Evolutionary conservation across 2,797 vertebrate species (phyloP).

Genomic region (Sebastes melanostomus): DNA sequence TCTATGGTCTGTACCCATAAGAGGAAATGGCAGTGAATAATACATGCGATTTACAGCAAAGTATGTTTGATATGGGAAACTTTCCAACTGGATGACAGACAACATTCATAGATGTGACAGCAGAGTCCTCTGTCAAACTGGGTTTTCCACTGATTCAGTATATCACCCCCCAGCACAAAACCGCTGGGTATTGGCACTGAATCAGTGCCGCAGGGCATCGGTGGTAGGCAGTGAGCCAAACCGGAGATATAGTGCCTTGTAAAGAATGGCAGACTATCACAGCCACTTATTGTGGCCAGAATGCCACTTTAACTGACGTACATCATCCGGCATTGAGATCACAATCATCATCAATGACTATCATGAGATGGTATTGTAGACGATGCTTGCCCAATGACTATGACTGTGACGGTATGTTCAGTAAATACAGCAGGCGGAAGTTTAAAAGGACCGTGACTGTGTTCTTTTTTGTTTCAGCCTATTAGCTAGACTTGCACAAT

Average conservation of each 20-base stretch:
- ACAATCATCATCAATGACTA: conserved; percentile 7
- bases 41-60: conserved; percentile 18
- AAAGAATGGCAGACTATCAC: conserved; percentile 33
- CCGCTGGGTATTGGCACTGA: conserved; percentile 12
- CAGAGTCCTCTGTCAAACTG: conserved; percentile 47
- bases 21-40: conserved; percentile 29
- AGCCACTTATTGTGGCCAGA: conserved; percentile 60
- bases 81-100: conserved; percentile 50
- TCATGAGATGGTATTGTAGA: not conserved
- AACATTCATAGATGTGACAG: conserved; percentile 45
- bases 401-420: not conserved
- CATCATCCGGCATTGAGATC: conserved; percentile 34
- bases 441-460: not conserved
- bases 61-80: conserved; percentile 11
- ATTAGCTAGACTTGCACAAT: not conserved
- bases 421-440: not conserved
- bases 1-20: not conserved
- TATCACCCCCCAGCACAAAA: conserved; percentile 27
- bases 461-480: not conserved
- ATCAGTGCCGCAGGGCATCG: conserved; percentile 42
- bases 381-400: too few species aligned
- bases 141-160: conserved; percentile 36
- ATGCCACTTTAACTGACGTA: conserved; percentile 42
- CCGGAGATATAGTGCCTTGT: conserved; percentile 26
- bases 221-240: conserved; percentile 50